These are phyloP conservation scores for Hipposideros larvatus DNA, from an alignment of 2,797 vertebrate genomes.

Conservation along the genomic window DNA sequence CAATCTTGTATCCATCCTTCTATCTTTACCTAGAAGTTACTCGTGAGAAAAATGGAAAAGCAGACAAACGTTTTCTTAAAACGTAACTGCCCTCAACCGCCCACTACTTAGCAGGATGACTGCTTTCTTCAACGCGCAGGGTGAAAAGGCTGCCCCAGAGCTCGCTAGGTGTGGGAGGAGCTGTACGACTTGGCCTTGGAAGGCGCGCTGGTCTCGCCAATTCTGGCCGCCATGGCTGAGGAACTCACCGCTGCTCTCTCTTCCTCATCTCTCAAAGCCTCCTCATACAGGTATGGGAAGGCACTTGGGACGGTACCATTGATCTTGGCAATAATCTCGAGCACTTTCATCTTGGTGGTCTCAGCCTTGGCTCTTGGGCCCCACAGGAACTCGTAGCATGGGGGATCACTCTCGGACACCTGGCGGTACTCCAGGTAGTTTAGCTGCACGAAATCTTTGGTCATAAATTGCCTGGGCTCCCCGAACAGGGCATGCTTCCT, in stretches of 20 bases:
- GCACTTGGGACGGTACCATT: fast-evolving
- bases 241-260: neutral
- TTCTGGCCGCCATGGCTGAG: too few relatives aligned
- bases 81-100: too few relatives aligned
- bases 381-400: neutral
- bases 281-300: neutral
- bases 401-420: neutral
- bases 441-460: neutral
- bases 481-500: neutral
- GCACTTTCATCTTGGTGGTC: slow-evolving; percentile 40
- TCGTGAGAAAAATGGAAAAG: too few relatives aligned
- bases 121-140: neutral
- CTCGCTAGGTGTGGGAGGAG: neutral
- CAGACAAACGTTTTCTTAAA: too few relatives aligned
- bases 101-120: neutral
- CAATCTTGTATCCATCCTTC: neutral
- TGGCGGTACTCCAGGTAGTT: neutral
- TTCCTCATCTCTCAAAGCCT: neutral
- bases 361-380: neutral
- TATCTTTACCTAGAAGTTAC: too few relatives aligned
- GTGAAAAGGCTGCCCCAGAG: neutral
- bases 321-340: slow-evolving; percentile 22
- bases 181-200: fast-evolving
- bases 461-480: neutral
- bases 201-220: too few relatives aligned